A percentile compares a stretch with the other conserved stretches of the same genome.
These are phyloP conservation scores for Montipora foliosa DNA, from an alignment of 64 coral and sea anemone species.

Conservation along the genomic window DNA sequence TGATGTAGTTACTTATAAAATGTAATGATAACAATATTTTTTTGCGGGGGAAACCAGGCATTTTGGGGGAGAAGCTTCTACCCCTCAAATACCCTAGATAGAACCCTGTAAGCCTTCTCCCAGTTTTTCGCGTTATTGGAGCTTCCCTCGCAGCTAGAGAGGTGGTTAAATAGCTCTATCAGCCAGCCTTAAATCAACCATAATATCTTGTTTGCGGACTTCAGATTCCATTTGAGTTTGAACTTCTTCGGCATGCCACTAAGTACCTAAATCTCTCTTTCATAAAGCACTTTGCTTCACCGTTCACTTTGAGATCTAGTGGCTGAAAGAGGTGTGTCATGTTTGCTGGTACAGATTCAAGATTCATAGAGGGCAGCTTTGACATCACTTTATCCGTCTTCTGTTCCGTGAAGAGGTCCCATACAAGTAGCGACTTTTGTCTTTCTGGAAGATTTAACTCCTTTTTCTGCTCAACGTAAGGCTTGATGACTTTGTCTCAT, in stretches of 20 bases:
- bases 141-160: constrained; percentile 38
- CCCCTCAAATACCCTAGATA: too few relatives aligned
- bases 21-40: too few relatives aligned
- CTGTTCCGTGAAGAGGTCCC: constrained; percentile 72
- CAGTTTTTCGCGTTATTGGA: constrained; percentile 45
- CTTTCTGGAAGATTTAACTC: constrained; percentile 54
- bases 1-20: too few relatives aligned
- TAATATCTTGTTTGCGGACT: constrained; percentile 8
- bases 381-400: constrained; percentile 58
- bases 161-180: constrained; percentile 59
- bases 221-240: constrained; percentile 48
- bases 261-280: constrained; percentile 55
- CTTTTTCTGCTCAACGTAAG: constrained; percentile 36
- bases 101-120: constrained; percentile 47
- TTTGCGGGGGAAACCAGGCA: too few relatives aligned
- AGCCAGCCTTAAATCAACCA: constrained; percentile 69
- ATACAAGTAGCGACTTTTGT: constrained; percentile 56
- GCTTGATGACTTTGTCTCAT: constrained; percentile 55
- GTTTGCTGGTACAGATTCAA: constrained; percentile 27
- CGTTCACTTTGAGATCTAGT: constrained; percentile 36
- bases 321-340: constrained; percentile 72
- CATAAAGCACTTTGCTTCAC: constrained; percentile 52
- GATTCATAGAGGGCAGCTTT: constrained; percentile 60
- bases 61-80: too few relatives aligned
- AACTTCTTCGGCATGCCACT: constrained; percentile 57